phyloP scores from a whole-genome alignment of 2,888 invertebrate species.

The Platycheirus albimanus region DNA sequence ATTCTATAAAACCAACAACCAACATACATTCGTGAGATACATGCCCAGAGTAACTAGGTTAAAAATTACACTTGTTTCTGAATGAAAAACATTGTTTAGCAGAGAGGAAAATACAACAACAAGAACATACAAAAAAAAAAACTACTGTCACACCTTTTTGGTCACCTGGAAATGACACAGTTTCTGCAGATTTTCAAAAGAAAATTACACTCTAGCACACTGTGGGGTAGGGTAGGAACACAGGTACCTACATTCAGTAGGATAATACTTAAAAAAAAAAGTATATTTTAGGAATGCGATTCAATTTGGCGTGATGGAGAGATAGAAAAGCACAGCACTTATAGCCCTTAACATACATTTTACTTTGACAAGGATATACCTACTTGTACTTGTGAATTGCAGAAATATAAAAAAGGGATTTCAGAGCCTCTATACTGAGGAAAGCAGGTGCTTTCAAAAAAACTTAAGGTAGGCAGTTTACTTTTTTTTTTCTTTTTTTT shows the following conservation, averaged over 20 bases:
- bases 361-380: conserved; percentile 37
- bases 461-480: conserved; percentile 2
- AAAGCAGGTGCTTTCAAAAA: conserved; percentile 3
- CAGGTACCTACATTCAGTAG: background rate
- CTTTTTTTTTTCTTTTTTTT: conserved; percentile 3
- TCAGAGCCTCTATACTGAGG: no score
- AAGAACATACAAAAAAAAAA: no score
- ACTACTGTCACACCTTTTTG: conserved; percentile 55
- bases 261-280: background rate
- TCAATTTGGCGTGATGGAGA: conserved; percentile 49
- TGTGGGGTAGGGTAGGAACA: no score
- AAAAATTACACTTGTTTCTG: conserved; percentile 68
- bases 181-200: conserved; percentile 29
- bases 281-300: conserved; percentile 30
- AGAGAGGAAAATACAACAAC: background rate
- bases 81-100: conserved; percentile 61
- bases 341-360: conserved; percentile 62
- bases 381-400: background rate
- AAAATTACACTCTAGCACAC: conserved; percentile 20
- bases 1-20: no score
- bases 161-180: conserved; percentile 61
- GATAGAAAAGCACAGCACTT: conserved; percentile 33
- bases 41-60: conserved; percentile 64
- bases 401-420: conserved; percentile 3
- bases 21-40: conserved; percentile 27